Conservation (phyloP, 53 echinoderm and acorn worm genomes). For the Glandiceps talaboti region DNA sequence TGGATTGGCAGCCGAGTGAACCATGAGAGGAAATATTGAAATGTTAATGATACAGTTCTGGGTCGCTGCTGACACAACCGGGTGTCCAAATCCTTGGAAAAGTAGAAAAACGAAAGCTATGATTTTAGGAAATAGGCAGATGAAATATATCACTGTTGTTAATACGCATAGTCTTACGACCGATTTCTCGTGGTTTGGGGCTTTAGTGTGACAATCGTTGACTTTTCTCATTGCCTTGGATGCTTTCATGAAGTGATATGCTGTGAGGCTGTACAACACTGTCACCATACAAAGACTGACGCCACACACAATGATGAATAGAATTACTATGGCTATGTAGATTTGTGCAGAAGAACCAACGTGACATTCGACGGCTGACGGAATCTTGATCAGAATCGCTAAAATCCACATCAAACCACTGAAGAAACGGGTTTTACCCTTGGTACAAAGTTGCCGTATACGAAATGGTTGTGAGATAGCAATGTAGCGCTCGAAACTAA, state of each 20-base stretch:
- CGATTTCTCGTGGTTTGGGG: neutral
- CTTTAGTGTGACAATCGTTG: neutral
- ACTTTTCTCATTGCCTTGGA: neutral
- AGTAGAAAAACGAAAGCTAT: neutral
- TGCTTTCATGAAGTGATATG: neutral
- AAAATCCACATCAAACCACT: neutral
- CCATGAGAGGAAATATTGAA: neutral
- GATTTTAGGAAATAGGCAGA: neutral
- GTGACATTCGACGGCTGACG: neutral
- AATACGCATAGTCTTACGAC: neutral
- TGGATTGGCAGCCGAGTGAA: neutral
- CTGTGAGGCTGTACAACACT: neutral
- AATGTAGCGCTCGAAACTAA: neutral
- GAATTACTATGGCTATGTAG: neutral
- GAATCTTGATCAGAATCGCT: neutral
- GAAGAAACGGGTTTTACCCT: neutral
- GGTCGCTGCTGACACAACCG: neutral
- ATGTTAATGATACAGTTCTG: neutral
- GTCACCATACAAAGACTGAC: neutral
- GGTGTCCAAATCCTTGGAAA: neutral
- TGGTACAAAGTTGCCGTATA: neutral
- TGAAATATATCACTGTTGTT: neutral
- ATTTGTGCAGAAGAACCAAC: neutral
- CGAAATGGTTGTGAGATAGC: neutral
- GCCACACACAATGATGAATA: neutral